These are phyloP conservation scores for Aphelenchoides besseyi DNA, from an alignment of 1,140 invertebrate genomes.

Conservation along the genomic window DNA sequence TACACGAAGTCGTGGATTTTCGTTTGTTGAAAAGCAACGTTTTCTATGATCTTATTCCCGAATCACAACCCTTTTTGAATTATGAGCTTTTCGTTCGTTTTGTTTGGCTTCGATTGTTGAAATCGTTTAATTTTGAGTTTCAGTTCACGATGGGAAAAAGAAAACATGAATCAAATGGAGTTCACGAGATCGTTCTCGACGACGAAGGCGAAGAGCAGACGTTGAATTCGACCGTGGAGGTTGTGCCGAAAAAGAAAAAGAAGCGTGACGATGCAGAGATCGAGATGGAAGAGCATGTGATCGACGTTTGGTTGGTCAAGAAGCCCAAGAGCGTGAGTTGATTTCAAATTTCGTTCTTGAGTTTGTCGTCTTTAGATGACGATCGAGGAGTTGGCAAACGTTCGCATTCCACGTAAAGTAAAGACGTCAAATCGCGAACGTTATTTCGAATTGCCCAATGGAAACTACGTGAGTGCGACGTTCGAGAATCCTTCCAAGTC, in stretches of 20 bases:
- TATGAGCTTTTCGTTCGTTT: too few species aligned
- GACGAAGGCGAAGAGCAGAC: background rate
- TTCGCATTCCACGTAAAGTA: background rate
- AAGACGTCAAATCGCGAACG: background rate
- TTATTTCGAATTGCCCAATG: background rate
- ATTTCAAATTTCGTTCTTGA: background rate
- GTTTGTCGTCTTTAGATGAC: background rate
- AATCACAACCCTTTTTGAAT: too few species aligned
- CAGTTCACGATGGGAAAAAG: background rate
- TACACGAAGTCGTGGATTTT: too few species aligned
- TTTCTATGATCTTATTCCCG: too few species aligned
- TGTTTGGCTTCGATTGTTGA: too few species aligned
- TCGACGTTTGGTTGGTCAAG: background rate
- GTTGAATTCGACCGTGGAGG: background rate
- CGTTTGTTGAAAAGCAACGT: too few species aligned
- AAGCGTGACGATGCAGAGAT: background rate
- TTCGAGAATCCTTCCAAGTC: background rate
- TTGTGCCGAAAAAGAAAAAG: background rate
- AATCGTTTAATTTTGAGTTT: too few species aligned
- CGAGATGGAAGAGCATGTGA: background rate
- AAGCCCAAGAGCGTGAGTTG: background rate
- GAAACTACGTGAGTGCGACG: background rate
- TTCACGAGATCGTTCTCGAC: background rate
- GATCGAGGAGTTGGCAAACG: background rate
- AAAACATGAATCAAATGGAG: background rate